Conservation (phyloP, 2,797 vertebrate genomes). For the Gallinago stenura region DNA sequence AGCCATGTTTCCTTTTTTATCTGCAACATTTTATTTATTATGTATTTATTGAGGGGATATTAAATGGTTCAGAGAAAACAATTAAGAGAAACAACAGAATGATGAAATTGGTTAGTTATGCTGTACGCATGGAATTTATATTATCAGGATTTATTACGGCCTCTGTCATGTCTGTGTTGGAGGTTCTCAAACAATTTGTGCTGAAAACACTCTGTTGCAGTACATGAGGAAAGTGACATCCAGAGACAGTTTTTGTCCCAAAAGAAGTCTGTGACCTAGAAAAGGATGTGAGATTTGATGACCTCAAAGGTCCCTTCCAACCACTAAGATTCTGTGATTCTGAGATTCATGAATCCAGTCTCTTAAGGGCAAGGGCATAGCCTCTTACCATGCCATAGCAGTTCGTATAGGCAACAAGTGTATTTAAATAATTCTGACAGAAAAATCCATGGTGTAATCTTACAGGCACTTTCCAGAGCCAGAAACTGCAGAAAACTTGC, state of each 20-base stretch:
- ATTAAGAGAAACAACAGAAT: constrained; percentile 7
- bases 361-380: background rate
- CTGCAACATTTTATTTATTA: background rate
- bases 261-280: background rate
- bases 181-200: background rate
- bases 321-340: background rate
- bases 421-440: background rate
- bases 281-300: background rate
- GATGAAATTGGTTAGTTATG: background rate
- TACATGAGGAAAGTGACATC: background rate
- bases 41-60: background rate
- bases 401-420: background rate
- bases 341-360: background rate
- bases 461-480: background rate
- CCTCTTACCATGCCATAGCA: background rate
- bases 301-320: no score
- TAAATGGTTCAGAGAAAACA: constrained; percentile 36
- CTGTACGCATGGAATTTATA: background rate
- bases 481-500: background rate
- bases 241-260: background rate
- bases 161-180: background rate
- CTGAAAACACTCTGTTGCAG: background rate
- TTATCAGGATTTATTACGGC: background rate
- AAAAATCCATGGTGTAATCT: background rate
- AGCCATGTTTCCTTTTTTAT: background rate